Evolutionary conservation across 2,113 vertebrate genomes (phyloP).

Genomic region (Elgaria multicarinata): DNA sequence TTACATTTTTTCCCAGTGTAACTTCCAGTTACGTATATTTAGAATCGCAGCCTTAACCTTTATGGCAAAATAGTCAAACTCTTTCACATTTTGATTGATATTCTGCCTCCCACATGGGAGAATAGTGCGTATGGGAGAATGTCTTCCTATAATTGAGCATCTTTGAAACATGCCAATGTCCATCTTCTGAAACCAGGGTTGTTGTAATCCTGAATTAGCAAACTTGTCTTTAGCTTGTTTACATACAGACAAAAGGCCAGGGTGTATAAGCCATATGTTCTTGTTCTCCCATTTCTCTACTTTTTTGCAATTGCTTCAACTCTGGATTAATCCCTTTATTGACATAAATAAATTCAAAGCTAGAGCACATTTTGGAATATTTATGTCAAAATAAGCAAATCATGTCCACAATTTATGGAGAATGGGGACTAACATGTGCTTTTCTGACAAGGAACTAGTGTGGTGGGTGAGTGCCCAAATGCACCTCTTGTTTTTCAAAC

Average conservation of each 20-base stretch:
- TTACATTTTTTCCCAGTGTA: neutral
- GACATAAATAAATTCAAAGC: neutral
- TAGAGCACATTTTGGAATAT: neutral
- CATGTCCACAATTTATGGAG: neutral
- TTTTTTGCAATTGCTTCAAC: neutral
- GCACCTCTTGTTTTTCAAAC: neutral
- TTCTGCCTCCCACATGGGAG: neutral
- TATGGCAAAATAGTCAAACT: neutral
- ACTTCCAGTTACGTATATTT: neutral
- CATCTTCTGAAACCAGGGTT: neutral
- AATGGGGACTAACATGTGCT: neutral
- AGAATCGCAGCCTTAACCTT: neutral
- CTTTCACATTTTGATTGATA: neutral
- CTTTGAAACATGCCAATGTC: neutral
- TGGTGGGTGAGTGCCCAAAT: neutral
- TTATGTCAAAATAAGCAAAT: neutral
- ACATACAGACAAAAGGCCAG: neutral
- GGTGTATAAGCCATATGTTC: neutral
- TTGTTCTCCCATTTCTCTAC: neutral
- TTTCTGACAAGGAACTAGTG: neutral
- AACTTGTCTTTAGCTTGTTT: neutral
- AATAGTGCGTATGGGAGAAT: too few relatives aligned
- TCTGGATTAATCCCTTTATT: constrained; percentile 4
- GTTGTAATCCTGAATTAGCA: constrained; percentile 1
- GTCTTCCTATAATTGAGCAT: neutral